A percentile compares a stretch with the other conserved stretches of the same genome.
These are phyloP conservation scores for Calosoma granatense DNA, from an alignment of 1,140 invertebrate species.

Conservation along the genomic window DNA sequence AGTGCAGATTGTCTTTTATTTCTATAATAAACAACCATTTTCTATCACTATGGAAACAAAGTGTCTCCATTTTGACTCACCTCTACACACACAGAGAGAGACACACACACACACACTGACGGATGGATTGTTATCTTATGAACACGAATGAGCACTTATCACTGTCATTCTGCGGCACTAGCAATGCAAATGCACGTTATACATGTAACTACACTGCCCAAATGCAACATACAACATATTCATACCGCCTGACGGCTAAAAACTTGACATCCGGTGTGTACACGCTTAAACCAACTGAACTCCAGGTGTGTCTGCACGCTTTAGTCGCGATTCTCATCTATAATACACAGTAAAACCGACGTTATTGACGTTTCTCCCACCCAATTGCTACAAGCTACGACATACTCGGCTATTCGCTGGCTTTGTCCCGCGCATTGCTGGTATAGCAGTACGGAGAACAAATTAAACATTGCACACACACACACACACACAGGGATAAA, in stretches of 20 bases:
- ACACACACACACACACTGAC: neutral
- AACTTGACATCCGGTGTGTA: neutral
- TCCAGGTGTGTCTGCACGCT: neutral
- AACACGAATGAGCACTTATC: neutral
- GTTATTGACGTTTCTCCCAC: conserved; percentile 2
- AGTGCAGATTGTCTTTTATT: neutral
- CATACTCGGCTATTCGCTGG: neutral
- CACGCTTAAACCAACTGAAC: neutral
- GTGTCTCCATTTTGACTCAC: conserved; percentile 4
- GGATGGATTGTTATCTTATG: neutral
- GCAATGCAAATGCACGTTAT: neutral
- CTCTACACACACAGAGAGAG: neutral
- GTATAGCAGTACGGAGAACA: no score
- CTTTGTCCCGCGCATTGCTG: neutral
- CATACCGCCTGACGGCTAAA: neutral
- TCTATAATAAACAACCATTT: neutral
- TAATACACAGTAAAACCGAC: neutral
- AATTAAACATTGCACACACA: no score
- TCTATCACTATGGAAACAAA: conserved; percentile 8
- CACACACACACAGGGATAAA: no score
- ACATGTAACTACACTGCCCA: neutral
- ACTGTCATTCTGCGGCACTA: neutral
- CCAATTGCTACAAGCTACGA: neutral
- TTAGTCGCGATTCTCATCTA: neutral
- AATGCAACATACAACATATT: neutral